Conservation (phyloP, 2,888 invertebrate species). For the Melinopterus prodromus region DNA sequence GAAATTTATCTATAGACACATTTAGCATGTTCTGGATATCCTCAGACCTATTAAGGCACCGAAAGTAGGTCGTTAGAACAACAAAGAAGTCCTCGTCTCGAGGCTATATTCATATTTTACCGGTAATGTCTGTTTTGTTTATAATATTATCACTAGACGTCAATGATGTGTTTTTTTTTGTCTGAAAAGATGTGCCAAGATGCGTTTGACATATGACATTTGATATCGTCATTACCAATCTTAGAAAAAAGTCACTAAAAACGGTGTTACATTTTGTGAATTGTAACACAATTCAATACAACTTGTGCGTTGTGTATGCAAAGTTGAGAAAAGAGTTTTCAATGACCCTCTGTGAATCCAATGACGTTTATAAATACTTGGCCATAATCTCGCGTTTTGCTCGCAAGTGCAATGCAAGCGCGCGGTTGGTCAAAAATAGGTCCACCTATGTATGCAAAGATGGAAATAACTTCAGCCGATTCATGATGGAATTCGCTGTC, state of each 20-base stretch:
- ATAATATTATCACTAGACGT: neutral
- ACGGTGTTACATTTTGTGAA: no score
- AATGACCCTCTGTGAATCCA: neutral
- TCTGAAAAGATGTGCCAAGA: neutral
- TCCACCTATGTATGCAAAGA: neutral
- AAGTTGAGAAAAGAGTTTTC: neutral
- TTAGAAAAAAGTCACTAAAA: no score
- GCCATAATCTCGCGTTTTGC: neutral
- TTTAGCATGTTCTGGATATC: neutral
- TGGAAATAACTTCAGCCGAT: neutral
- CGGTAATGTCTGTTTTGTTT: neutral
- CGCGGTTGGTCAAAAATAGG: neutral
- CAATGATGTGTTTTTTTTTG: neutral
- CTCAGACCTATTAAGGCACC: neutral
- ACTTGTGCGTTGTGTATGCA: no score
- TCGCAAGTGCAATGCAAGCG: neutral
- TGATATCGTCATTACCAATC: no score
- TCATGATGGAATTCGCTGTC: neutral
- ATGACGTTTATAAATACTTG: slow-evolving; percentile 4
- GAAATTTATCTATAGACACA: neutral
- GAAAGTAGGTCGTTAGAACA: neutral
- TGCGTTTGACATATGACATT: no score
- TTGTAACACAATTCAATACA: no score
- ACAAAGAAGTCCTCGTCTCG: neutral
- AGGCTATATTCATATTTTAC: neutral